Conservation (phyloP, 2,888 invertebrate species). For the Neocrepidodera transversa region DNA sequence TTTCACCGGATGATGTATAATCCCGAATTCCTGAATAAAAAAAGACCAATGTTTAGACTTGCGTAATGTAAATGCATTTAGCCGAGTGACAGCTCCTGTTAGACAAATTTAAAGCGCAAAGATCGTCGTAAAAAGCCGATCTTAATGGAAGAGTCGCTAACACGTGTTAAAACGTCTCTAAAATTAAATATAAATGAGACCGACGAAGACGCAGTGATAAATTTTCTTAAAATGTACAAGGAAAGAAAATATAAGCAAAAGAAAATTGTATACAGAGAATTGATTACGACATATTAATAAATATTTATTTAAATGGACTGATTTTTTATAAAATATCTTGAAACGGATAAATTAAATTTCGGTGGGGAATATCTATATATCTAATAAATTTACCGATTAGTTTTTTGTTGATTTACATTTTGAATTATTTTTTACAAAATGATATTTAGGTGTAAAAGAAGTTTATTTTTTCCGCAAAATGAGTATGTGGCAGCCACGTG, state of each 20-base stretch:
- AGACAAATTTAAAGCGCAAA: conserved; percentile 42
- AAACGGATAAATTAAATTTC: no score
- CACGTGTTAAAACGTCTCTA: background rate
- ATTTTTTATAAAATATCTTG: no score
- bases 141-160: conserved; percentile 38
- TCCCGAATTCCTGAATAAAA: conserved; percentile 1
- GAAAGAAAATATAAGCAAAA: background rate
- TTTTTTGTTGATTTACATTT: no score
- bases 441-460: no score
- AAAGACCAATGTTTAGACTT: conserved; percentile 44
- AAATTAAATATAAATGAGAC: background rate
- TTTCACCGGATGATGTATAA: background rate
- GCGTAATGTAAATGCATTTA: conserved; percentile 51
- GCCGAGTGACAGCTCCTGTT: conserved; percentile 48
- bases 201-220: background rate
- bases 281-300: no score
- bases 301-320: no score
- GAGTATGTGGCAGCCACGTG: no score
- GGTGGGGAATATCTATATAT: no score
- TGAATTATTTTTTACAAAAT: no score
- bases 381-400: no score
- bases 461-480: no score
- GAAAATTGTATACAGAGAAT: no score
- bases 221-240: background rate
- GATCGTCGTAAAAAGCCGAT: conserved; percentile 38